Conservation (phyloP, 2,113 vertebrate genomes). For the Pitta sordida region DNA sequence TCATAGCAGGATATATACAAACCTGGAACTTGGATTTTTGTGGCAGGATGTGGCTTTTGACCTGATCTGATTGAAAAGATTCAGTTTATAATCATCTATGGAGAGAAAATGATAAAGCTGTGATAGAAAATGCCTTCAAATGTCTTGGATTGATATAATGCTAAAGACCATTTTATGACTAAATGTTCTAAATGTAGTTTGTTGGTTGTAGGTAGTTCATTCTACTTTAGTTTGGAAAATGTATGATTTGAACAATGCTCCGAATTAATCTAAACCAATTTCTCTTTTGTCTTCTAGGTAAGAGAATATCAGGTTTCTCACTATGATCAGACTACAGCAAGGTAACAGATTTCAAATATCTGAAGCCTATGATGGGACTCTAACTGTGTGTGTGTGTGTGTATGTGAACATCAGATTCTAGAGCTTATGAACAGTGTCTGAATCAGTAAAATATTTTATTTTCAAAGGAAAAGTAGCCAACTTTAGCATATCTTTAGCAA, state of each 20-base stretch:
- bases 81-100: background rate
- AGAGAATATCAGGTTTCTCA: slow-evolving; percentile 66
- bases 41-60: background rate
- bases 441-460: background rate
- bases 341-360: slow-evolving; percentile 60
- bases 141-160: background rate
- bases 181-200: background rate
- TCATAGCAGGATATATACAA: background rate
- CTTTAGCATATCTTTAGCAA: background rate
- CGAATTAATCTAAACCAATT: background rate
- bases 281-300: slow-evolving; percentile 72
- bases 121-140: background rate
- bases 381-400: background rate
- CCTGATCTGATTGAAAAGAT: background rate
- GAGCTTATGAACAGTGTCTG: background rate
- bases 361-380: background rate
- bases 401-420: background rate
- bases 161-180: background rate
- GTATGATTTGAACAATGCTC: background rate
- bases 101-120: background rate
- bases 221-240: background rate
- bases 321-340: slow-evolving; percentile 62
- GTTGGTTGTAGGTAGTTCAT: background rate
- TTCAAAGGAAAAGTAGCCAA: background rate
- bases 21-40: background rate